A percentile compares a stretch with the other conserved stretches of the same genome.
Evolutionary conservation across 2,797 vertebrate species (phyloP).

Genomic region (Myoxocephalus aenaeus): DNA sequence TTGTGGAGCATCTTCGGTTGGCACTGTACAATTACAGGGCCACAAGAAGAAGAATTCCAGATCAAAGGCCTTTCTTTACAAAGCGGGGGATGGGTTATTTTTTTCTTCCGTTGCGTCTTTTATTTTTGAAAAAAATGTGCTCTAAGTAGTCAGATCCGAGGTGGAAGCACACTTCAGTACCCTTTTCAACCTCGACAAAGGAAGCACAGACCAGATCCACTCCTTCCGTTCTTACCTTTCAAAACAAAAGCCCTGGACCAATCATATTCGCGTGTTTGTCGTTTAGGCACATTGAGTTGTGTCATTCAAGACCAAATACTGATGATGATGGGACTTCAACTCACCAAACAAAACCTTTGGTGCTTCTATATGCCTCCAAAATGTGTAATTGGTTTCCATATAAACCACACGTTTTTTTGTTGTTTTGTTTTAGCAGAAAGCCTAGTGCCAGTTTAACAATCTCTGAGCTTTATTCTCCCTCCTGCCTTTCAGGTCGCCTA

Average conservation of each 20-base stretch:
- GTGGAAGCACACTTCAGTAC: no score
- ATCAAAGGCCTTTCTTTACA: no score
- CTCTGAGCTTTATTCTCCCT: constrained; percentile 61
- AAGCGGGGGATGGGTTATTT: background rate
- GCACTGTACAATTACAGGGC: background rate
- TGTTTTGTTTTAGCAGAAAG: background rate
- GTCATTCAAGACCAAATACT: no score
- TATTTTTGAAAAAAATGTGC: no score
- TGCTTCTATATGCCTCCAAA: background rate
- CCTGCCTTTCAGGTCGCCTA: constrained; percentile 62
- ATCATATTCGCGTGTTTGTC: no score
- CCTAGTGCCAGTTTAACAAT: constrained; percentile 14
- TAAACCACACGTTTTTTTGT: background rate
- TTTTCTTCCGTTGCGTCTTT: background rate
- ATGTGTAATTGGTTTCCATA: background rate
- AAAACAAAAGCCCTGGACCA: no score
- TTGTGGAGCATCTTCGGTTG: background rate
- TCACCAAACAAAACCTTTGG: background rate
- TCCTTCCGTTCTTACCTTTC: no score
- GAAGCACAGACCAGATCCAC: no score
- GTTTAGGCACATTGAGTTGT: no score
- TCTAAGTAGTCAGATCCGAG: no score
- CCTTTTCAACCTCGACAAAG: no score
- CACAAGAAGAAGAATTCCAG: background rate
- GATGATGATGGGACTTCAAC: background rate